Evolutionary conservation across 2,113 vertebrate species (phyloP).

Genomic region (Clarias batrachus): DNA sequence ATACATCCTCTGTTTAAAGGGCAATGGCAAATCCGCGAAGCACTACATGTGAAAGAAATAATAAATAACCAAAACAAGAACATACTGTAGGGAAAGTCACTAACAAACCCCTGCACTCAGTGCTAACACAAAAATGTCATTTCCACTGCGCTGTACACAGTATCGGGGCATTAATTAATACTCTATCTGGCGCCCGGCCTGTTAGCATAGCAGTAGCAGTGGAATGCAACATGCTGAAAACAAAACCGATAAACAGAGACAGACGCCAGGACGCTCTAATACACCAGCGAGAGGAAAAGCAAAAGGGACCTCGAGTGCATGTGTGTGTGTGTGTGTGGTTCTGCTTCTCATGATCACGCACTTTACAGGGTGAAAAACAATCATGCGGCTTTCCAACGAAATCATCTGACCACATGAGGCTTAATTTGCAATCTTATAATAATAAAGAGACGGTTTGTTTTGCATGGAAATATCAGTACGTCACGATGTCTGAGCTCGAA

Average conservation of each 20-base stretch:
- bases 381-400: not conserved
- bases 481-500: not conserved
- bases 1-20: constrained; percentile 26
- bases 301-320: not conserved
- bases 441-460: constrained; percentile 11
- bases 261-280: constrained; percentile 16
- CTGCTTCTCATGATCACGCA: not conserved
- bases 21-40: constrained; percentile 1
- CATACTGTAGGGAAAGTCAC: constrained; percentile 9
- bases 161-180: constrained; percentile 32
- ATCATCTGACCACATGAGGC: constrained; percentile 8
- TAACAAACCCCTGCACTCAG: constrained; percentile 18
- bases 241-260: constrained; percentile 34
- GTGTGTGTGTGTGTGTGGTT: not conserved
- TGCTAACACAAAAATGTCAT: constrained; percentile 23
- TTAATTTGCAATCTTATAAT: not conserved
- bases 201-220: constrained; percentile 16
- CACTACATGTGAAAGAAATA: constrained; percentile 7
- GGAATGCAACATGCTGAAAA: constrained; percentile 14
- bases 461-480: not conserved
- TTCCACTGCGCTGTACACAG: constrained; percentile 12
- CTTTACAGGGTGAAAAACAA: not conserved
- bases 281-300: not conserved
- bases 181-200: constrained; percentile 14
- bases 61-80: constrained; percentile 28